Evolutionary conservation across 2,797 vertebrate species (phyloP), one percentile per base, ranked within the genome.

Genomic region (Lateolabrax maculatus): DNA sequence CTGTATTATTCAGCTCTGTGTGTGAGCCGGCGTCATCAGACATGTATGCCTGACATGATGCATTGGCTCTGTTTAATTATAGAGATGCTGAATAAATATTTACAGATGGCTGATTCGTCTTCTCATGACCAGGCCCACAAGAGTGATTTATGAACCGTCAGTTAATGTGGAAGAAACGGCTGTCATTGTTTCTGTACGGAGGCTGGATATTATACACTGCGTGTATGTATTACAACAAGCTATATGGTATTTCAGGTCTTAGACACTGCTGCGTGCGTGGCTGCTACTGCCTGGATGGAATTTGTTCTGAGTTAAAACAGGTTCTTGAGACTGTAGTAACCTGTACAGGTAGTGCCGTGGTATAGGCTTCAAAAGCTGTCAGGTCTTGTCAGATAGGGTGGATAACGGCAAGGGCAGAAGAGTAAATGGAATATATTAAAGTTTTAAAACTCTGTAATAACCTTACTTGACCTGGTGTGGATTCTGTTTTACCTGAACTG

Each of bases 51-150:
- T 89, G 91, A 93, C 92, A 89, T 93, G 92, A 95, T 91, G 91
- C 92, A 94, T 94, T 87, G 87, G 80, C 83, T 91, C 90, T 87
- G 87, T 93, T 94, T 94, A 94, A 95, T 95, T 93, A 94, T 92
- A 94, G 91, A 94, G 90, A 93, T 91, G 91, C 87, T 89, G 90
- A 93, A 94, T 93, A 94, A 94, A 94, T 95, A 95, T 95, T 94
- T 95, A 92, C 94, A 95, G 92, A 94, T 90, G 92, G 93, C 75
- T 80, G 70, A 93, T 93, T 81, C 87, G 80, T 93, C 91, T 92
- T 85, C 67, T 86, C 68, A 85, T 81, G 81, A 86, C 77, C 81
- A 84, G 55, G 13, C 89, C 84, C 70, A 90, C 84, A 79, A 93
- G 91, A 92, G 92, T 93, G 92, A 95, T 95, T 89, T 87, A 93